Evolutionary conservation across 2,888 invertebrate species (phyloP).

Genomic region (Gerosis bhagava): DNA sequence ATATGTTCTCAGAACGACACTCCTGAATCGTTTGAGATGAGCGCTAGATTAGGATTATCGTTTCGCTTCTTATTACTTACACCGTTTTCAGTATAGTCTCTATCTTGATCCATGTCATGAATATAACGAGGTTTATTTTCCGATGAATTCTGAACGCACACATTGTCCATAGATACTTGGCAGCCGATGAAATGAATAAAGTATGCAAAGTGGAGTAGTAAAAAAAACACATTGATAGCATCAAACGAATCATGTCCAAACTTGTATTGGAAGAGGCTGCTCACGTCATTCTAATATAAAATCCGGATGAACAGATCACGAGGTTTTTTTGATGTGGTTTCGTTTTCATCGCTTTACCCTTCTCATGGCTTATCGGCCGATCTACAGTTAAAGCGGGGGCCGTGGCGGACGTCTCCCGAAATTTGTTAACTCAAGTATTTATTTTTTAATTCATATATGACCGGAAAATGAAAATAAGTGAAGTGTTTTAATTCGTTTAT

Average conservation of each 20-base stretch:
- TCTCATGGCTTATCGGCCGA: conserved; percentile 69
- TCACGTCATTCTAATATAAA: conserved; percentile 60
- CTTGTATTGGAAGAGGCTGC: conserved; percentile 51
- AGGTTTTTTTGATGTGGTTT: conserved; percentile 70
- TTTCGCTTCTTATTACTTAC: conserved; percentile 39
- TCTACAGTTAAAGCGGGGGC: conserved; percentile 51
- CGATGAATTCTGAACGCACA: conserved; percentile 19
- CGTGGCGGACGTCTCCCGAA: conserved; percentile 55
- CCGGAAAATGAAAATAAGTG: too few species aligned
- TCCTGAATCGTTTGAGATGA: conserved; percentile 33
- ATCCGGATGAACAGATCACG: conserved; percentile 68
- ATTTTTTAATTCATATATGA: conserved; percentile 70
- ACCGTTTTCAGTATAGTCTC: conserved; percentile 48
- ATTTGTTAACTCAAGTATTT: conserved; percentile 67
- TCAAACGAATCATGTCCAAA: conserved; percentile 67
- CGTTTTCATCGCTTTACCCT: conserved; percentile 72
- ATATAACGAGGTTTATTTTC: conserved; percentile 30
- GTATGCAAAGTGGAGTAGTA: conserved; percentile 62
- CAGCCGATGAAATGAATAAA: background rate
- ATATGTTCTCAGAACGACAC: conserved; percentile 28
- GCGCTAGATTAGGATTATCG: conserved; percentile 36
- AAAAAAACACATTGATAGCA: conserved; percentile 51
- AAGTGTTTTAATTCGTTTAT: too few species aligned
- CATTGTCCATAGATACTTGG: too few species aligned
- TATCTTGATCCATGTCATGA: conserved; percentile 50